Conservation (phyloP, 2,888 invertebrate species). For the Invenusta paracnida region DNA sequence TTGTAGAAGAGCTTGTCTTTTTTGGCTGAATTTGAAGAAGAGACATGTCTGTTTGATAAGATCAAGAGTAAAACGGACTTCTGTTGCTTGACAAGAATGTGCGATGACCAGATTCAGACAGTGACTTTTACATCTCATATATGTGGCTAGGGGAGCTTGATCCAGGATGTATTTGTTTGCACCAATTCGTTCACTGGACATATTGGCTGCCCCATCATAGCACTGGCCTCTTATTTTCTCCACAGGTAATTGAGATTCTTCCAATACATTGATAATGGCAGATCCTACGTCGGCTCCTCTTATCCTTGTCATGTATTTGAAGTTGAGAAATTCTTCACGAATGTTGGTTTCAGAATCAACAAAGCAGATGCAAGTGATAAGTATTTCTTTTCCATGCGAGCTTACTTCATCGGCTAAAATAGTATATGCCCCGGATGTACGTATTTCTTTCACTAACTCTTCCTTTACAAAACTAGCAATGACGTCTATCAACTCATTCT, state of each 20-base stretch:
- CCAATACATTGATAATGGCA: background rate
- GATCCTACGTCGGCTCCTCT: background rate
- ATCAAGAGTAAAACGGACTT: background rate
- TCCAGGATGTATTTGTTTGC: background rate
- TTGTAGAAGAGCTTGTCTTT: no score
- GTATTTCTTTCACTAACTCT: background rate
- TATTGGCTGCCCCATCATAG: constrained; percentile 34
- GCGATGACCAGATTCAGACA: constrained; percentile 27
- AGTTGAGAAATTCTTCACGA: constrained; percentile 15
- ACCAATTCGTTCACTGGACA: constrained; percentile 19
- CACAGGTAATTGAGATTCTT: background rate
- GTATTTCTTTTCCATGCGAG: background rate
- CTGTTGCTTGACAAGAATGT: background rate
- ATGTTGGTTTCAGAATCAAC: constrained; percentile 4
- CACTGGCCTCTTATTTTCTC: constrained; percentile 15
- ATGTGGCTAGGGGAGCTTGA: constrained; percentile 16
- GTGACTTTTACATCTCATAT: constrained; percentile 18
- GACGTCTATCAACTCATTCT: background rate
- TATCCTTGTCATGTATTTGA: background rate
- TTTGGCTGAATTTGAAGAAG: background rate
- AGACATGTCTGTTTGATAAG: background rate
- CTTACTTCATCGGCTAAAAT: constrained; percentile 27
- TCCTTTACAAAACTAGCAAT: background rate
- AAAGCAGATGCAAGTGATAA: background rate
- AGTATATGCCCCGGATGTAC: background rate